phyloP scores from a whole-genome alignment of 2,888 invertebrate genomes.

The Phrixothrix hirtus region DNA sequence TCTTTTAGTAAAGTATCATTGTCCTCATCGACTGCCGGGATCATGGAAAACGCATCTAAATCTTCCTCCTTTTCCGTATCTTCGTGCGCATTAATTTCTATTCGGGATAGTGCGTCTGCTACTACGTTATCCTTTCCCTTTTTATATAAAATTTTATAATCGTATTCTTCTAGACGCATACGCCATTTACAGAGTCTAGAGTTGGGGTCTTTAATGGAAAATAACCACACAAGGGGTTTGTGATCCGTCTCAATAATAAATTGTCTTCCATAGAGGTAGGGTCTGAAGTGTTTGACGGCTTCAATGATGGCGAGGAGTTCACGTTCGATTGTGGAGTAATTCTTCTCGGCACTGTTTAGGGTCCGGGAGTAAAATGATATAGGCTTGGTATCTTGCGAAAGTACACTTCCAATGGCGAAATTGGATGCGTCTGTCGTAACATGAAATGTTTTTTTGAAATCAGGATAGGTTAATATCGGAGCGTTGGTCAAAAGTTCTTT shows the following conservation, averaged over 20 bases:
- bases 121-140: too few species aligned
- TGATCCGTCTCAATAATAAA: constrained; percentile 34
- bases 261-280: constrained; percentile 31
- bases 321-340: constrained; percentile 35
- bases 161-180: too few species aligned
- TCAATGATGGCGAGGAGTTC: constrained; percentile 33
- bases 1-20: too few species aligned
- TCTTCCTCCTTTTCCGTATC: too few species aligned
- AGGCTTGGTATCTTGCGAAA: constrained; percentile 31
- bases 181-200: too few species aligned
- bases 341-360: constrained; percentile 32
- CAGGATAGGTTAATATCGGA: constrained; percentile 33
- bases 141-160: too few species aligned
- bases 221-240: constrained; percentile 24
- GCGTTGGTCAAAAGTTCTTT: constrained; percentile 36
- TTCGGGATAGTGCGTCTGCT: too few species aligned
- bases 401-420: constrained; percentile 28
- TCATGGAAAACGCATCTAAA: too few species aligned
- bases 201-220: neutral
- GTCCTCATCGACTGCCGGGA: too few species aligned
- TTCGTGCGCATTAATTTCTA: too few species aligned
- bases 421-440: constrained; percentile 35
- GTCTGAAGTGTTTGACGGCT: constrained; percentile 33
- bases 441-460: constrained; percentile 33
- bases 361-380: constrained; percentile 34